Conservation (phyloP, 2,888 invertebrate species). For the Idaea biselata region DNA sequence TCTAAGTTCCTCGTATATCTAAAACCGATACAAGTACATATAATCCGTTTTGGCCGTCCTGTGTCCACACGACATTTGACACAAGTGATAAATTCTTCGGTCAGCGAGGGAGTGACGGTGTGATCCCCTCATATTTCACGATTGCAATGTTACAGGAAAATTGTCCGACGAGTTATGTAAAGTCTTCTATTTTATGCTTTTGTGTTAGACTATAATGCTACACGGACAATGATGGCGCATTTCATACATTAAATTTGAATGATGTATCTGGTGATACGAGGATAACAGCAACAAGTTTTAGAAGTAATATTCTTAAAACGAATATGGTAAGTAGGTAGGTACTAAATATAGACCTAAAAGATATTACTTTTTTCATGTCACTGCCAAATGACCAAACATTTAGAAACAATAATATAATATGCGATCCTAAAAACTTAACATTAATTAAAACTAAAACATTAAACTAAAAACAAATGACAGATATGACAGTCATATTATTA, state of each 20-base stretch:
- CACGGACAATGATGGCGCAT: not conserved
- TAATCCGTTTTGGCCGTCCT: slow-evolving; percentile 1
- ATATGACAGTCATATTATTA: too few species aligned
- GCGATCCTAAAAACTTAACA: not conserved
- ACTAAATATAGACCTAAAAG: too few species aligned
- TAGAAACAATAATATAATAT: slow-evolving; percentile 1
- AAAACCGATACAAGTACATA: not conserved
- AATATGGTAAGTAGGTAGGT: too few species aligned
- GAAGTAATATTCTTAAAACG: too few species aligned
- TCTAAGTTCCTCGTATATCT: not conserved
- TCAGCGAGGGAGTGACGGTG: slow-evolving; percentile 54
- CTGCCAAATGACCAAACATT: not conserved
- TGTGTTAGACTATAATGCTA: not conserved
- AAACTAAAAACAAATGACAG: too few species aligned
- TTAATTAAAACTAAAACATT: too few species aligned
- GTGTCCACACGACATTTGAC: slow-evolving; percentile 1
- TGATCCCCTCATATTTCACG: slow-evolving; percentile 68
- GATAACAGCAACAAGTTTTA: not conserved
- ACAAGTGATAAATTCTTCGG: slow-evolving; percentile 46
- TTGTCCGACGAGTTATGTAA: not conserved
- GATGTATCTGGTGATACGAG: not conserved
- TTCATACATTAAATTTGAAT: not conserved
- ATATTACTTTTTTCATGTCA: too few species aligned
- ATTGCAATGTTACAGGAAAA: slow-evolving; percentile 1
- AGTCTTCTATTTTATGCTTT: not conserved